Evolutionary conservation across 2,888 invertebrate genomes (phyloP).

Genomic region (Atethmia centrago): DNA sequence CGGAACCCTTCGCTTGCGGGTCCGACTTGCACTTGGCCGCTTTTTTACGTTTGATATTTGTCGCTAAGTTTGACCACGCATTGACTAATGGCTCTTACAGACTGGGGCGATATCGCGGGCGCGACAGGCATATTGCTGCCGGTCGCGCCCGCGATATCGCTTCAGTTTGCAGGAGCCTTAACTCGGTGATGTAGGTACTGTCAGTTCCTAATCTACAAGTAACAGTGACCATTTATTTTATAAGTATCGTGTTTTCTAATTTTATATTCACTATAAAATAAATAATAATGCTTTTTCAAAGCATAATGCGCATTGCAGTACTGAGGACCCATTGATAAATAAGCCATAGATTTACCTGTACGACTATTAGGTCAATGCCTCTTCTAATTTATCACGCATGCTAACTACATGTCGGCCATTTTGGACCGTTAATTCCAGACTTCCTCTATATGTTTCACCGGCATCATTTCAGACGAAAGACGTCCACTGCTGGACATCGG

Average conservation of each 20-base stretch:
- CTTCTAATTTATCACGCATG: neutral
- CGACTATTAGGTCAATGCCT: neutral
- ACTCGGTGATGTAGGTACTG: neutral
- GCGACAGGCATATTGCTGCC: too few relatives aligned
- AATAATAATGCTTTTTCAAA: neutral
- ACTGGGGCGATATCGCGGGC: too few relatives aligned
- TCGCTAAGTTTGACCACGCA: neutral
- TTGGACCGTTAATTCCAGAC: neutral
- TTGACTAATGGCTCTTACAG: too few relatives aligned
- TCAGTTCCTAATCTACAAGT: too few relatives aligned
- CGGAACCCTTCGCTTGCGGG: too few relatives aligned
- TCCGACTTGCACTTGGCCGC: too few relatives aligned
- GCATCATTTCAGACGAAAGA: too few relatives aligned
- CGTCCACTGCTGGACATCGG: too few relatives aligned
- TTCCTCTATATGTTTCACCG: neutral
- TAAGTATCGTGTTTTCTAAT: neutral
- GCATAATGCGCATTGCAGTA: too few relatives aligned
- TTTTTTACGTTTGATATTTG: slow-evolving; percentile 1
- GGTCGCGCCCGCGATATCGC: too few relatives aligned
- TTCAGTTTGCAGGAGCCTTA: too few relatives aligned
- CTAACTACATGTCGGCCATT: neutral
- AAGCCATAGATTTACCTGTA: neutral
- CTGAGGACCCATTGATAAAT: neutral
- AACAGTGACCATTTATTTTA: neutral
- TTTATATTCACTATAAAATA: neutral